Conservation (phyloP, 2,797 vertebrate species). For the Diglossa cyanea region DNA sequence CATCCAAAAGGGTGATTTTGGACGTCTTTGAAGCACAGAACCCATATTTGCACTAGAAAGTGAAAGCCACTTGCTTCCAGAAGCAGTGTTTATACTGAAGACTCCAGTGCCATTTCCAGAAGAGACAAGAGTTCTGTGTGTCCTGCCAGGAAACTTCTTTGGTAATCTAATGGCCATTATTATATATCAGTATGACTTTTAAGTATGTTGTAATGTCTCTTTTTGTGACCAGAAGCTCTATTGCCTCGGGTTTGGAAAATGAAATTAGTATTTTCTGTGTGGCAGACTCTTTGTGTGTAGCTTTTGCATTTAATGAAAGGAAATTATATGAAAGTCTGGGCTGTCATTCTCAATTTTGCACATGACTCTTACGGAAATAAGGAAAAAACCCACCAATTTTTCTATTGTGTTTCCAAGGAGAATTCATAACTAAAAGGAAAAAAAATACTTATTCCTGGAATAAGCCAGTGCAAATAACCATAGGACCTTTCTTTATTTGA, state of each 20-base stretch:
- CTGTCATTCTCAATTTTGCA: conserved; percentile 31
- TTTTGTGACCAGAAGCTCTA: not conserved
- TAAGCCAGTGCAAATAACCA: not conserved
- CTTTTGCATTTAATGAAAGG: conserved; percentile 30
- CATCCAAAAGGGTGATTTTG: not conserved
- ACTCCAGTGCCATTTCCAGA: not conserved
- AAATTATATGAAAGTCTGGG: conserved; percentile 2
- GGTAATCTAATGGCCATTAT: not conserved
- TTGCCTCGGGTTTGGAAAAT: not conserved
- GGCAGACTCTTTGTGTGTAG: not conserved
- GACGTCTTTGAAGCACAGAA: not conserved
- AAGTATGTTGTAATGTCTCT: not conserved
- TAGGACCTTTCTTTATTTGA: not conserved
- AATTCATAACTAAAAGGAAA: not conserved
- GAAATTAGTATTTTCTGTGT: not conserved
- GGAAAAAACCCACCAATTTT: not conserved
- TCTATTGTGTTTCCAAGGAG: not conserved
- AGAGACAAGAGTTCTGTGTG: not conserved
- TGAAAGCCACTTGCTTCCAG: not conserved
- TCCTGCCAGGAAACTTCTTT: not conserved
- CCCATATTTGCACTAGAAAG: not conserved
- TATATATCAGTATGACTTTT: not conserved
- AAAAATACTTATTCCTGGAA: not conserved
- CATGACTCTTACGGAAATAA: conserved; percentile 42
- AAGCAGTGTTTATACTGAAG: not conserved